These are phyloP conservation scores for Odontamblyopus rebecca DNA, from an alignment of 2,797 vertebrate genomes.

Conservation along the genomic window DNA sequence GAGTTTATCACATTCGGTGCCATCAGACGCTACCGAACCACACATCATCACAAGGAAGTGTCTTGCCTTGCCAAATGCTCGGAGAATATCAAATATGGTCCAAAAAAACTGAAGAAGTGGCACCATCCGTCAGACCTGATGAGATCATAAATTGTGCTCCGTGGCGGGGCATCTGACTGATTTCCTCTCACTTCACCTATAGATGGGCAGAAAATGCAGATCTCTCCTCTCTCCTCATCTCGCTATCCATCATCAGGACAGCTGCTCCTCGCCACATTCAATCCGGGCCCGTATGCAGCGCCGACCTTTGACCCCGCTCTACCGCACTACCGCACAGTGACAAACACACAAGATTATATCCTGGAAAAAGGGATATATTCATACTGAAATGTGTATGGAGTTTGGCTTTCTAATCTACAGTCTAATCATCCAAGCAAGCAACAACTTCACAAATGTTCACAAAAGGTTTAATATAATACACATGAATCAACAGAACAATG, in stretches of 20 bases:
- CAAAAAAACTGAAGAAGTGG: slow-evolving; percentile 35
- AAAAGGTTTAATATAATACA: no score
- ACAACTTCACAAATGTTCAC: not conserved
- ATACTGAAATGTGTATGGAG: slow-evolving; percentile 14
- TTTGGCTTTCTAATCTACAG: not conserved
- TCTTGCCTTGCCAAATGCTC: slow-evolving; percentile 25
- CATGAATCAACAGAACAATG: no score
- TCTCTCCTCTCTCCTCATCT: slow-evolving; percentile 51
- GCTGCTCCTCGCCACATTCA: slow-evolving; percentile 51
- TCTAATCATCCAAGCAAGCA: not conserved
- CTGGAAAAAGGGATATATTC: slow-evolving; percentile 33
- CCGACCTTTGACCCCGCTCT: slow-evolving; percentile 39
- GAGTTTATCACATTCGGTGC: slow-evolving; percentile 37
- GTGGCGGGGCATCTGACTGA: slow-evolving; percentile 39
- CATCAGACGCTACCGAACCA: slow-evolving; percentile 20
- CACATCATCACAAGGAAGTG: slow-evolving; percentile 17
- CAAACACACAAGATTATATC: slow-evolving; percentile 30
- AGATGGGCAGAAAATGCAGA: slow-evolving; percentile 66
- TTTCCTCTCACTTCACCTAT: slow-evolving; percentile 51
- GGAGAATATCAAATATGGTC: slow-evolving; percentile 36
- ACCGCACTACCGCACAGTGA: slow-evolving; percentile 10
- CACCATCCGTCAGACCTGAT: slow-evolving; percentile 58
- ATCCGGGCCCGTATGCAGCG: slow-evolving; percentile 20
- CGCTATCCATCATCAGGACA: slow-evolving; percentile 71
- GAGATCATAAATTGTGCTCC: slow-evolving; percentile 63